These are phyloP conservation scores for Misgurnus anguillicaudatus DNA, from an alignment of 2,113 vertebrate genomes.

Conservation along the genomic window DNA sequence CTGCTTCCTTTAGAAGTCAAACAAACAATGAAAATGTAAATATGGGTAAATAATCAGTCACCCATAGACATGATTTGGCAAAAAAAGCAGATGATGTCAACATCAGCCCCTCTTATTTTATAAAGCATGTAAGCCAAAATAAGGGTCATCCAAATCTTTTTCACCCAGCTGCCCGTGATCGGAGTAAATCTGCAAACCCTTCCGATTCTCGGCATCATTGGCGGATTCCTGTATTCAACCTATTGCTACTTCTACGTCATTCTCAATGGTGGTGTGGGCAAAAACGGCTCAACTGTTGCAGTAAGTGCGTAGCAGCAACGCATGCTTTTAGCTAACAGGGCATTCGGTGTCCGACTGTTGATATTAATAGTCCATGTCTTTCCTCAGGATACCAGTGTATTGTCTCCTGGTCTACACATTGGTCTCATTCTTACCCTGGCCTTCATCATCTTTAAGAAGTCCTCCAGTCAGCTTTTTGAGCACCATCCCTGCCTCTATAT, in stretches of 20 bases:
- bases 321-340: background rate
- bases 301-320: slow-evolving; percentile 72
- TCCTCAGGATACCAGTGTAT: slow-evolving; percentile 92
- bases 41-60: slow-evolving; percentile 61
- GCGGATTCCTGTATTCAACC: slow-evolving; percentile 85
- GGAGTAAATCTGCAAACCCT: slow-evolving; percentile 82
- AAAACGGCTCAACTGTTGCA: slow-evolving; percentile 96
- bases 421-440: slow-evolving; percentile 87
- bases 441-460: slow-evolving; percentile 95
- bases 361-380: slow-evolving; percentile 22
- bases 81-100: slow-evolving; percentile 66
- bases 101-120: slow-evolving; percentile 62
- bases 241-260: slow-evolving; percentile 94
- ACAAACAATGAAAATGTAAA: slow-evolving; percentile 74
- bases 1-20: slow-evolving; percentile 73
- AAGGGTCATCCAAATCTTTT: slow-evolving; percentile 2
- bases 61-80: slow-evolving; percentile 66
- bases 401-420: slow-evolving; percentile 91
- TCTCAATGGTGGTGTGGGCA: slow-evolving; percentile 91
- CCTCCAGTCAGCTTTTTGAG: slow-evolving; percentile 88
- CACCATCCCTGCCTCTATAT: slow-evolving; percentile 91
- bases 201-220: slow-evolving; percentile 84
- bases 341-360: background rate
- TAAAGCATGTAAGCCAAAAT: slow-evolving; percentile 53
- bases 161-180: slow-evolving; percentile 81